Evolutionary conservation across 2,888 invertebrate genomes (phyloP).

Genomic region (Conops quadrifasciatus): DNA sequence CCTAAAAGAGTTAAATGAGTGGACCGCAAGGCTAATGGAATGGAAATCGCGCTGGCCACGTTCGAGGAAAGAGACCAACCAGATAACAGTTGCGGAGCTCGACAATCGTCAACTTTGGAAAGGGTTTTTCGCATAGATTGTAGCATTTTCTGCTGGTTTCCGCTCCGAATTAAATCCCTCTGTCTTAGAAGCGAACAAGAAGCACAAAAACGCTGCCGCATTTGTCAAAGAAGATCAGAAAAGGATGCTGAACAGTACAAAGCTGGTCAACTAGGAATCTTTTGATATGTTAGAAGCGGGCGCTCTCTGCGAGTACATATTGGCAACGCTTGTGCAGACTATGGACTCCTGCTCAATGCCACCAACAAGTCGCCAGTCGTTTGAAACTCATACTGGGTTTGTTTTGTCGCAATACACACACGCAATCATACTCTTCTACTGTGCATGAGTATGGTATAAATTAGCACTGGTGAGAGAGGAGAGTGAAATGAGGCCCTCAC

Average conservation of each 20-base stretch:
- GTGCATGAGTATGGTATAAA: conserved; percentile 10
- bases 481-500: neutral
- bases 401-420: neutral
- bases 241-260: neutral
- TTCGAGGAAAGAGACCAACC: neutral
- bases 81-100: neutral
- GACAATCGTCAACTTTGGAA: neutral
- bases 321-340: too few species aligned
- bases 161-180: neutral
- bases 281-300: too few species aligned
- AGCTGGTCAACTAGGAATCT: too few species aligned
- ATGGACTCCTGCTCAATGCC: too few species aligned
- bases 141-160: neutral
- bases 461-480: conserved; percentile 16
- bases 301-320: too few species aligned
- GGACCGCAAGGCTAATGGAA: too few species aligned
- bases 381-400: too few species aligned
- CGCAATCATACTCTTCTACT: neutral
- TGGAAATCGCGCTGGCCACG: neutral
- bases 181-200: neutral
- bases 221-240: neutral
- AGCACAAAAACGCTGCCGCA: neutral
- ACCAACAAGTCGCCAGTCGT: too few species aligned
- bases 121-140: neutral
- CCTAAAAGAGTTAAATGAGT: too few species aligned